phyloP scores from a whole-genome alignment of 2,797 vertebrate genomes.

The Oryzias dopingdopingensis region DNA sequence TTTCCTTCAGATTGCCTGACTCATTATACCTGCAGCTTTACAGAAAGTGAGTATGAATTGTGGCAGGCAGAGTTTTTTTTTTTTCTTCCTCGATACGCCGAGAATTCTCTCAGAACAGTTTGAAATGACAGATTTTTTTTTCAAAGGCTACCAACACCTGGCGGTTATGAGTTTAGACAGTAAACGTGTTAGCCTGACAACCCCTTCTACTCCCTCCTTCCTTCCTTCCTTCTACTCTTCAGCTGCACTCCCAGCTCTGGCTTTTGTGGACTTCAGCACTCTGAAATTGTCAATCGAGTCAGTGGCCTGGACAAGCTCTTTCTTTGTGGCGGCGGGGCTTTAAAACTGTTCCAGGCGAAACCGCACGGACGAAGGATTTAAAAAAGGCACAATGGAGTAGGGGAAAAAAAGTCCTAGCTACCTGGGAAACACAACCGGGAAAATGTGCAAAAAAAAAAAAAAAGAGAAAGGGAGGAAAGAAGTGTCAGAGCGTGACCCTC shows the following conservation, averaged over 20 bases:
- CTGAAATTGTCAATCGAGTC: constrained; percentile 79
- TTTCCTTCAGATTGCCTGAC: constrained; percentile 18
- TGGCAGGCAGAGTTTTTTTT: constrained; percentile 8
- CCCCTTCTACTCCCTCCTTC: constrained; percentile 7
- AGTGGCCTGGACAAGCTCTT: constrained; percentile 78
- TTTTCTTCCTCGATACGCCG: constrained; percentile 13
- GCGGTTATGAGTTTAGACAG: constrained; percentile 62
- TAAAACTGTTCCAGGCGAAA: constrained; percentile 79
- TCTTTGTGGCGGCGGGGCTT: constrained; percentile 69
- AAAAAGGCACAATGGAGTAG: constrained; percentile 73
- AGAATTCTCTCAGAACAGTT: constrained; percentile 49
- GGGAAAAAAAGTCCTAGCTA: constrained; percentile 57
- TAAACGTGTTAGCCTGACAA: constrained; percentile 67
- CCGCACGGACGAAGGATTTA: constrained; percentile 66
- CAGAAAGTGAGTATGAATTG: constrained; percentile 61
- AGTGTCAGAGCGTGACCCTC: constrained; percentile 76
- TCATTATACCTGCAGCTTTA: constrained; percentile 49
- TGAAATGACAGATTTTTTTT: constrained; percentile 53
- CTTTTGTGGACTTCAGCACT: constrained; percentile 74
- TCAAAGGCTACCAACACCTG: constrained; percentile 63
- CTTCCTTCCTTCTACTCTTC: constrained; percentile 23
- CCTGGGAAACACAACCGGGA: constrained; percentile 76
- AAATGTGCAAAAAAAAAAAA: constrained; percentile 64
- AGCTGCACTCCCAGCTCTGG: constrained; percentile 49
- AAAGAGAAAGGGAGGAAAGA: constrained; percentile 66